Evolutionary conservation across 2,113 vertebrate species (phyloP), one percentile per base, ranked within the genome.

Genomic region (Lampris megalopsis): DNA sequence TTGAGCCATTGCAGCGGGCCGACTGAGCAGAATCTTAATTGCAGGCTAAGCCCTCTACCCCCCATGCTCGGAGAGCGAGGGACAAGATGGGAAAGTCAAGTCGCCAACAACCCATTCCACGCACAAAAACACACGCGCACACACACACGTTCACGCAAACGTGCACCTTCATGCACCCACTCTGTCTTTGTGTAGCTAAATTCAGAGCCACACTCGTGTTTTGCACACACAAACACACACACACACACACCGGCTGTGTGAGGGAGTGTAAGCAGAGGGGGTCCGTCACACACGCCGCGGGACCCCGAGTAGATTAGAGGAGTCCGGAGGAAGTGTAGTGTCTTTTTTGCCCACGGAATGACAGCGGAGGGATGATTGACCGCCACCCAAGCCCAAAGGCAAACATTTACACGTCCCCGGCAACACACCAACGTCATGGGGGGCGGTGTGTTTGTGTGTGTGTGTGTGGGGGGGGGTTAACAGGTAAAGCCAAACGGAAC

Each of bases 21-120:
- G 79, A 75, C 82, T 90, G 90, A 92, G 89, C 82, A 71, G 90
- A 92, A 91, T 93, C 87, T 85, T 92, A 92, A 92, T 90, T 92
- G 82, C 69, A 43, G 72, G 60, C 84, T 82, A 73, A 82, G 80
- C 78, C 68, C 71, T 38, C 13, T 57, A 45, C 11, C 43, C 43
- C 43, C 62, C 35, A 53, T 58, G 79, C 67, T 70, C 40, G 38
- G 63, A 91, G 75, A 85, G 79, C 62, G 35, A 65, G 67, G 59
- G 78, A 81, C 82, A 80, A 82, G 84, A 83, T 63, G 35, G 67
- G 77, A 82, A 85, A 89, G 86, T 81, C 83, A 79, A 87, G 80
- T 52, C 81, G 82, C 37, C 68, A 71, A 67, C 59, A 69, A 68
- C 36, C 58, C 47, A 49, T 24, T 48, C 10, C 54, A 54, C 47